Evolutionary conservation across 2,797 vertebrate species (phyloP).

Genomic region (Leucoraja ocellata): DNA sequence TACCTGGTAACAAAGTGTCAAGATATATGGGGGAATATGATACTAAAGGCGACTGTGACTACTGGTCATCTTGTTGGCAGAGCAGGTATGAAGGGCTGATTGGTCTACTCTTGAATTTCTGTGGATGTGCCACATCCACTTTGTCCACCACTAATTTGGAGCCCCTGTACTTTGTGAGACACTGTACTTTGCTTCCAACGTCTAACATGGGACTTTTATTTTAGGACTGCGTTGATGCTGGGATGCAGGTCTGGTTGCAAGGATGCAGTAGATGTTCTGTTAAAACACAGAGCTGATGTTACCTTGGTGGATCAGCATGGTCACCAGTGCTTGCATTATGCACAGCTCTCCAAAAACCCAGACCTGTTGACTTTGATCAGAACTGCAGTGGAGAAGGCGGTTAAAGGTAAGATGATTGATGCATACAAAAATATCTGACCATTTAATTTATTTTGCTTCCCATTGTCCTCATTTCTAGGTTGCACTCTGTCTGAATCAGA

Average conservation of each 20-base stretch:
- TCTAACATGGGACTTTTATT: neutral
- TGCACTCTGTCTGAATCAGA: no score
- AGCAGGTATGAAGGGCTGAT: no score
- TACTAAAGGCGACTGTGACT: no score
- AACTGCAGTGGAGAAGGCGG: constrained; percentile 67
- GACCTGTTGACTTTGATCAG: constrained; percentile 76
- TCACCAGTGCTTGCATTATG: constrained; percentile 82
- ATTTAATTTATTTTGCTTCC: neutral
- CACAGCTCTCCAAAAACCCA: constrained; percentile 78
- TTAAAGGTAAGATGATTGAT: constrained; percentile 60
- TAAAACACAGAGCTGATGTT: constrained; percentile 72
- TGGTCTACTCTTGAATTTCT: no score
- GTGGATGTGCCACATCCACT: neutral
- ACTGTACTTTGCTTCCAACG: neutral
- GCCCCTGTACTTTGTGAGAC: neutral
- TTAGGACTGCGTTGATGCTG: constrained; percentile 78
- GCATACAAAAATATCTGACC: no score
- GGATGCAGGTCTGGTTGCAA: constrained; percentile 87
- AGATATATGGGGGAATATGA: no score
- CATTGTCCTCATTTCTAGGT: neutral
- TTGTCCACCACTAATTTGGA: neutral
- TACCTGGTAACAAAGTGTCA: no score
- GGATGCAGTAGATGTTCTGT: constrained; percentile 83
- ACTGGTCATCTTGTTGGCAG: no score
- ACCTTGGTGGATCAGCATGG: constrained; percentile 69